Evolutionary conservation across 1,140 invertebrate species (phyloP).

Genomic region (Ips nitidus): DNA sequence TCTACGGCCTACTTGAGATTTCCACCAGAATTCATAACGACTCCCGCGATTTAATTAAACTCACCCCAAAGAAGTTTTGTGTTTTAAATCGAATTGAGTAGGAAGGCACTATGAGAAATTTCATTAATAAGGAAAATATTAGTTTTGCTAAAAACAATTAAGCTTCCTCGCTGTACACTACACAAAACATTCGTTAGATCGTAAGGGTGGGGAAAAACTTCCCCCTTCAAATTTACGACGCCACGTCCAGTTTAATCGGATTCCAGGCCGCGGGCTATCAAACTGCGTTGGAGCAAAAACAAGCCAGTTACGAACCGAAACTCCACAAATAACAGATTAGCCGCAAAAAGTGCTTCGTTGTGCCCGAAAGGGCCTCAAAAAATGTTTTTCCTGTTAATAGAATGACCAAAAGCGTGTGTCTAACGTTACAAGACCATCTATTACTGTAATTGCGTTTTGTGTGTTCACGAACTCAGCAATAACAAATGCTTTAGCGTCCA

Average conservation of each 20-base stretch:
- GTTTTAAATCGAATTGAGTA: conserved; percentile 6
- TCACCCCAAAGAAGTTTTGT: background rate
- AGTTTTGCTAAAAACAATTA: background rate
- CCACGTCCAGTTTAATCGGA: conserved; percentile 18
- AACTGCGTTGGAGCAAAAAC: conserved; percentile 19
- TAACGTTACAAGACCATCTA: background rate
- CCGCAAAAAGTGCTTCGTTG: conserved; percentile 6
- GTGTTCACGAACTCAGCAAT: no score
- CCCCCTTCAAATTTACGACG: background rate
- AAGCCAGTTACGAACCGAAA: conserved; percentile 12
- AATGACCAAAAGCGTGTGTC: background rate
- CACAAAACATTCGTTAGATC: no score
- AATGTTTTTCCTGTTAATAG: conserved; percentile 2
- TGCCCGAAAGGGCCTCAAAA: background rate
- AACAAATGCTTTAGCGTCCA: no score
- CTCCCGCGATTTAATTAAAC: conserved; percentile 3
- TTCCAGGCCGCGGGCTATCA: conserved; percentile 14
- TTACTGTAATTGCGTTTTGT: background rate
- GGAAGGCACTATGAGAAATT: background rate
- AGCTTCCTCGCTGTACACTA: no score
- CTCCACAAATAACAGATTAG: conserved; percentile 18
- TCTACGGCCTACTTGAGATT: background rate
- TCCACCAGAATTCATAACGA: background rate
- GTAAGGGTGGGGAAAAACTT: no score
- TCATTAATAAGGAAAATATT: background rate